Evolutionary conservation across 2,888 invertebrate genomes (phyloP), one percentile per base, ranked within the genome.

Genomic region (Villa cingulata): DNA sequence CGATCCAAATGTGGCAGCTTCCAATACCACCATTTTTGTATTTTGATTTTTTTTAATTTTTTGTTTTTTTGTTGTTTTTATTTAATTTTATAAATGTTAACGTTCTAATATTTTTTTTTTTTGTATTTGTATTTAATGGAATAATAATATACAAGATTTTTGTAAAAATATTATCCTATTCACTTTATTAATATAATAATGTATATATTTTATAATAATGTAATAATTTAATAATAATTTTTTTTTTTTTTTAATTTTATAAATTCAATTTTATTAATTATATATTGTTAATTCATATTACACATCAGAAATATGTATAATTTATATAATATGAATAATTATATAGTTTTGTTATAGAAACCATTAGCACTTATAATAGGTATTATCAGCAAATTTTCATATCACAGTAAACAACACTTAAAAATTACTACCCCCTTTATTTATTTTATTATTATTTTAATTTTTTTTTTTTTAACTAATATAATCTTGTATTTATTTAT

Each of bases 1-100:
- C 16, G 16, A 7, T 57, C 80, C 72, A 52, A 78, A 75, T 58
- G 80, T 80, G 66, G 80, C 77, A 61, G 81, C 78, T 67, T 83
- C 83, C 68, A 87, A 78, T 62, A 87, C 78, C 63, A 82, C 82
- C 78, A 82, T 81, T 65, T 62, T 56, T 41, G 17, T 42, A 15
- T 38, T 38, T 27, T 29, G 17, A 9, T 45, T 40, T 38, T 41
- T 23, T 39, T 19, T 18, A 23, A 32, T 27, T 46, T 43, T 43
- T 37, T 38, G 10, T 43, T 36, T 16, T 39, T 39, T 39, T 39
- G 16, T 39, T n/a, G 37, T 45, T 39, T 39, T 20, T 23, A 16
- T 23, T 27, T 45, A 3, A n/a, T n/a, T n/a, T n/a, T n/a, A n/a
- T n/a, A n/a, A n/a, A n/a, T n/a, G n/a, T n/a, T n/a, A n/a, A n/a